phyloP scores from a whole-genome alignment of 2,888 invertebrate genomes.

The Drosophila tripunctata region DNA sequence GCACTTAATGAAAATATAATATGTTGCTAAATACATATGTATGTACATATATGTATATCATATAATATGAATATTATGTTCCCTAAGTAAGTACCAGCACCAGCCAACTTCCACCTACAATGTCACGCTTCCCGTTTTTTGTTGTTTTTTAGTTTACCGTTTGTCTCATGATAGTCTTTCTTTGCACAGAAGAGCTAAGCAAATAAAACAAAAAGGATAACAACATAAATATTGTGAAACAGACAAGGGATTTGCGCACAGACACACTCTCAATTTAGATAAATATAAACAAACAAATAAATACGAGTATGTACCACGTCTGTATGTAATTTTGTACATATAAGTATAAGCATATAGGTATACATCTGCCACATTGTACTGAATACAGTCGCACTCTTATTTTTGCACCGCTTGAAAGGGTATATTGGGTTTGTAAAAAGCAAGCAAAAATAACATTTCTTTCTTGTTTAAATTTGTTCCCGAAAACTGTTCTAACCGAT shows the following conservation, averaged over 20 bases:
- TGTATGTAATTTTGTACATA: conserved; percentile 2
- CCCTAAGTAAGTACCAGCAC: too few species aligned
- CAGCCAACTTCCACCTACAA: conserved; percentile 14
- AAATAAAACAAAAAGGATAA: conserved; percentile 80
- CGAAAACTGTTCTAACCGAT: too few species aligned
- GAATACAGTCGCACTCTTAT: conserved; percentile 40
- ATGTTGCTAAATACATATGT: conserved; percentile 58
- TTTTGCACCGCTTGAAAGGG: too few species aligned
- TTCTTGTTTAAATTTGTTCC: too few species aligned
- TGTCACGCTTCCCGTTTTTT: too few species aligned
- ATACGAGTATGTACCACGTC: conserved; percentile 18
- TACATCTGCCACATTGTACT: conserved; percentile 51
- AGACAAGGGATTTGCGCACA: conserved; percentile 41
- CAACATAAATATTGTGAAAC: conserved; percentile 72
- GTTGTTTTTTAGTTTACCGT: conserved; percentile 12
- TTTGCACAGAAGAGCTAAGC: conserved; percentile 80
- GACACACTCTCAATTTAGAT: conserved; percentile 19
- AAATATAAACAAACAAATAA: conserved; percentile 20
- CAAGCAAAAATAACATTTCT: too few species aligned
- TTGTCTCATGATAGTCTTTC: conserved; percentile 69
- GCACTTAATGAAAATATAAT: conserved; percentile 75
- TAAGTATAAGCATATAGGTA: too few species aligned
- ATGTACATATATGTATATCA: too few species aligned
- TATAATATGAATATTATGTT: conserved; percentile 63
- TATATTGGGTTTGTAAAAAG: too few species aligned